Evolutionary conservation across 2,888 invertebrate species (phyloP).

Genomic region (Amaurobius ferox): DNA sequence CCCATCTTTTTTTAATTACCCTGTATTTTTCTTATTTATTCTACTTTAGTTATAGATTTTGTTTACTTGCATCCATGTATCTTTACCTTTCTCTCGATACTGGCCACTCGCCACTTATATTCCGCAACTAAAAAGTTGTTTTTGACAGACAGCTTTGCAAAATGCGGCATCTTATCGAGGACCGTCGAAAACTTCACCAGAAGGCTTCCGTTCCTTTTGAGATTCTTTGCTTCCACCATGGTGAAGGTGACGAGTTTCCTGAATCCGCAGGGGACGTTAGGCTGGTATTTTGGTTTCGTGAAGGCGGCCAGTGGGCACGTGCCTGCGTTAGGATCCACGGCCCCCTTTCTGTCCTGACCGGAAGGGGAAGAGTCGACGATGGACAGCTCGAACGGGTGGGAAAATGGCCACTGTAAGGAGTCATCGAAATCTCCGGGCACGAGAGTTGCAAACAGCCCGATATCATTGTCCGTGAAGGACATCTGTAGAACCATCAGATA

Average conservation of each 20-base stretch:
- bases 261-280: conserved; percentile 69
- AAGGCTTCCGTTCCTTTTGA: conserved; percentile 51
- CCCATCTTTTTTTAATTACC: too few species aligned
- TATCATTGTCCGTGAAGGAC: conserved; percentile 40
- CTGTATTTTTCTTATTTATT: too few species aligned
- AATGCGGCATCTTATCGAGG: conserved; percentile 62
- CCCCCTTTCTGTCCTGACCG: conserved; percentile 29
- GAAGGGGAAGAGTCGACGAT: conserved; percentile 70
- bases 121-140: conserved; percentile 74
- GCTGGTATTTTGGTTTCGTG: conserved; percentile 42
- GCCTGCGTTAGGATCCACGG: conserved; percentile 43
- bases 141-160: conserved; percentile 64
- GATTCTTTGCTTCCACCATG: conserved; percentile 25
- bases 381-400: conserved; percentile 72
- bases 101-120: conserved; percentile 74
- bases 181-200: conserved; percentile 59
- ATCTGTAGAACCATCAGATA: conserved; percentile 61
- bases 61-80: too few species aligned
- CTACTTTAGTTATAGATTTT: too few species aligned
- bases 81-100: conserved; percentile 74
- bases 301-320: conserved; percentile 60
- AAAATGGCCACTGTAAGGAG: conserved; percentile 73
- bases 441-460: conserved; percentile 60
- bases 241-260: conserved; percentile 29
- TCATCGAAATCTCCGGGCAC: conserved; percentile 53